Evolutionary conservation across 2,113 vertebrate species (phyloP), one percentile per base, ranked within the genome.

Genomic region (Psephotus haematonotus): DNA sequence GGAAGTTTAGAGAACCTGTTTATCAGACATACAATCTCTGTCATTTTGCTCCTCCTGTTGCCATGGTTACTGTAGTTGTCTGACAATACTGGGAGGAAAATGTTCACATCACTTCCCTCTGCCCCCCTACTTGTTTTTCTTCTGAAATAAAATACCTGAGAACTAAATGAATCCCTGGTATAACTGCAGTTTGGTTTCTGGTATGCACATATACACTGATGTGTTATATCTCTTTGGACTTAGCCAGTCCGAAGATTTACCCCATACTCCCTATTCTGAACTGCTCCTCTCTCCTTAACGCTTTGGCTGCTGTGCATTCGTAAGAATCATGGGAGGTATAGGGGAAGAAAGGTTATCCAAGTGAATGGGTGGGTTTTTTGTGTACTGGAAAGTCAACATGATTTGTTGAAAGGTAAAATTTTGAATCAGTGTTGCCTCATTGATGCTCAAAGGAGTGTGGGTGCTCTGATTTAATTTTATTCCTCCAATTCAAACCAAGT

Each of bases 11-110:
- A 19, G 71, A 60, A 70, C 31, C 10, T 81, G 92, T 96, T 94
- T 92, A 84, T 80, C 82, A 93, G 82, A 25, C 82, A 27, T 27
- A 25, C 18, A 39, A 2, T 49, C 78, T 71, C 17, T 4, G 55
- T 50, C 88, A 88, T 8, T 22, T 75, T 90, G 68, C 82, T 96
- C 35, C 55, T 93, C 33, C n/a, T 18, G 92, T 96, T 96, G 88
- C 93, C 72, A 65, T 96, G 95, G 95, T 39, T 55, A 96, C 92
- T 3, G 1, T 47, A 35, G 68, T 74, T 49, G 85, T 67, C 63
- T 94, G 86, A 83, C 82, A 90, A 52, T 88, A 78, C 69, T 37
- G 18, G 64, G 17, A 81, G 79, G 92, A 84, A 90, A 90, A 90
- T 29, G 69, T 68, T 88, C 43, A 27, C 60, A 75, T 71, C 10